Percentiles rank a stretch among this genome's conserved stretches.
Evolutionary conservation across 2,113 vertebrate genomes (phyloP).

Genomic region (Epinephelus moara): DNA sequence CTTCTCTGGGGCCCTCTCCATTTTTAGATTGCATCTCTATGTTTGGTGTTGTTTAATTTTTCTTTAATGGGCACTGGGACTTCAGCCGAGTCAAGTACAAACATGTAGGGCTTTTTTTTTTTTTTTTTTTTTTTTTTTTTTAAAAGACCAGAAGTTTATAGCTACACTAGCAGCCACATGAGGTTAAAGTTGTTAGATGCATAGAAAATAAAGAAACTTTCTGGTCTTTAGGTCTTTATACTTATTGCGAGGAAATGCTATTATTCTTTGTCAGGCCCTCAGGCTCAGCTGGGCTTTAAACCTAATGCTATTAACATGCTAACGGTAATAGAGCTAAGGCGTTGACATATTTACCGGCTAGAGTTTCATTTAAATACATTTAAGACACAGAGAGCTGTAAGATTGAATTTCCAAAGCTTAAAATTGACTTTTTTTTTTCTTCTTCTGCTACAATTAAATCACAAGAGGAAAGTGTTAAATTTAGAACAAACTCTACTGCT

Average conservation of each 20-base stretch:
- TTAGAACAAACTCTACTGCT: conserved; percentile 7
- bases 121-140: too few species aligned
- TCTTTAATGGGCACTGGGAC: neutral
- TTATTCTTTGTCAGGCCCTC: neutral
- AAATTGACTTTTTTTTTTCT: neutral
- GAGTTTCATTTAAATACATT: neutral
- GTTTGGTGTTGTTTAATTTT: conserved; percentile 9
- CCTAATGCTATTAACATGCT: neutral
- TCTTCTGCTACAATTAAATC: neutral
- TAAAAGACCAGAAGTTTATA: neutral
- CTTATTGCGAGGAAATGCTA: neutral
- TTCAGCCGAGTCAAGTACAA: neutral
- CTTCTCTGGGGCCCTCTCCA: neutral
- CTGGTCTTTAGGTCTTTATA: neutral
- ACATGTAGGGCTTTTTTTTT: neutral
- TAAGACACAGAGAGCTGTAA: neutral
- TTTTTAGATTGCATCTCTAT: neutral
- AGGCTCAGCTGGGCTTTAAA: neutral
- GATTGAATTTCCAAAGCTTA: neutral
- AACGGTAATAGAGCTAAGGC: neutral
- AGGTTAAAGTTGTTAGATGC: neutral
- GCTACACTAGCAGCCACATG: neutral
- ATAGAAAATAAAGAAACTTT: neutral
- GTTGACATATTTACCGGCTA: neutral
- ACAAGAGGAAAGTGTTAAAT: conserved; percentile 8